Evolutionary conservation across 2,888 invertebrate species (phyloP).

Genomic region (Saturnia pavonia): DNA sequence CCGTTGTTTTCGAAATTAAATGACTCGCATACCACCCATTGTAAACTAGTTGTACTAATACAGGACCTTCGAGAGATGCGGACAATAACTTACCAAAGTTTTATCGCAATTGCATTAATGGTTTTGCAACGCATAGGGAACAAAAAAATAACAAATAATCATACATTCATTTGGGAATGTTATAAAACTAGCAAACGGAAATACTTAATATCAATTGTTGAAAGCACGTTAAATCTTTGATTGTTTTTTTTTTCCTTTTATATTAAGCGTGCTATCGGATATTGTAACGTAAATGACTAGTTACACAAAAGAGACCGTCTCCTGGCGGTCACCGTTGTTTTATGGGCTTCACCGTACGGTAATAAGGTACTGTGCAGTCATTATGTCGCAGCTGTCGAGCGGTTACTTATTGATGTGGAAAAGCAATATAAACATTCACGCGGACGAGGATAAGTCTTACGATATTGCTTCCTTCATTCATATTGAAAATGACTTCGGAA

Average conservation of each 20-base stretch:
- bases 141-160: too few species aligned
- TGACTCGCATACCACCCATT: too few species aligned
- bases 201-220: too few species aligned
- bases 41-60: too few species aligned
- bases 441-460: slow-evolving; percentile 27
- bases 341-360: not conserved
- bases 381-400: not conserved
- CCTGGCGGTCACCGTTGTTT: not conserved
- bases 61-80: too few species aligned
- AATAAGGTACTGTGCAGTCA: slow-evolving; percentile 6
- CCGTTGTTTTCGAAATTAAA: too few species aligned
- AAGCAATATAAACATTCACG: slow-evolving; percentile 25
- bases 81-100: too few species aligned
- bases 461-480: slow-evolving; percentile 40
- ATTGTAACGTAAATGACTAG: not conserved
- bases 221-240: too few species aligned
- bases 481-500: slow-evolving; percentile 33
- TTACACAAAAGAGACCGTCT: not conserved
- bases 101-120: too few species aligned
- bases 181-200: too few species aligned
- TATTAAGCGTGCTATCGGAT: slow-evolving; percentile 1
- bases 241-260: not conserved
- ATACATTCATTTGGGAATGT: too few species aligned
- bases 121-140: too few species aligned
- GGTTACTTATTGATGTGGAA: not conserved